These are phyloP conservation scores for Allophyes oxyacanthae DNA, from an alignment of 2,888 invertebrate genomes.

Conservation along the genomic window DNA sequence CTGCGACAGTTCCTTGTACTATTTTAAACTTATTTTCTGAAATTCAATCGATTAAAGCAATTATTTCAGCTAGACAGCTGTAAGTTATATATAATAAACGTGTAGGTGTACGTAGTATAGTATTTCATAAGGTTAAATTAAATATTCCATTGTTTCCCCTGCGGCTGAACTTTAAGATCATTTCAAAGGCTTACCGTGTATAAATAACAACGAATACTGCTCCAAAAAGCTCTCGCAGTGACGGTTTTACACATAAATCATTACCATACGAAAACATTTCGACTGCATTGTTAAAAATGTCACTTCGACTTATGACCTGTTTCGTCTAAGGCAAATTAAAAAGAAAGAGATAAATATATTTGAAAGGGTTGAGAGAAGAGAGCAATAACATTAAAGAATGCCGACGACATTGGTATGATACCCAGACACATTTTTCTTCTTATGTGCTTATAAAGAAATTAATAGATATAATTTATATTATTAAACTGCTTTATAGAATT, in stretches of 20 bases:
- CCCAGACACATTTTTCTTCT: constrained; percentile 53
- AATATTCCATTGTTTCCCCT: constrained; percentile 76
- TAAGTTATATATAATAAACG: constrained; percentile 8
- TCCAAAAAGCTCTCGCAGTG: constrained; percentile 78
- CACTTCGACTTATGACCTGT: constrained; percentile 88
- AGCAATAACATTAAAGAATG: constrained; percentile 76
- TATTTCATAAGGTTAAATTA: constrained; percentile 58
- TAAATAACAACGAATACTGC: constrained; percentile 77
- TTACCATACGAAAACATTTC: constrained; percentile 89
- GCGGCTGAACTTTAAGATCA: constrained; percentile 67
- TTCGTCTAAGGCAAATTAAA: constrained; percentile 85
- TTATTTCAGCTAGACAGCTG: constrained; percentile 13
- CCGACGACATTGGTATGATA: constrained; percentile 70
- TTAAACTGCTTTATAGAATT: neutral
- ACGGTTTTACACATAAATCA: constrained; percentile 87
- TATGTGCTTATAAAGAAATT: constrained; percentile 43
- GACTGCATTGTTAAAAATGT: constrained; percentile 87
- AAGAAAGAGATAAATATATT: constrained; percentile 73
- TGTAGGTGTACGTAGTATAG: constrained; percentile 27
- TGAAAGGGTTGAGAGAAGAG: constrained; percentile 68
- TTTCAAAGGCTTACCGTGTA: constrained; percentile 73
- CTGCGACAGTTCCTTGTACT: constrained; percentile 49
- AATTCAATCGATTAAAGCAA: constrained; percentile 25
- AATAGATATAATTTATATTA: constrained; percentile 8
- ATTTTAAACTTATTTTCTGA: constrained; percentile 49